Evolutionary conservation across 2,797 vertebrate genomes (phyloP), one percentile per base, ranked within the genome.

Genomic region (Sardinella longiceps): DNA sequence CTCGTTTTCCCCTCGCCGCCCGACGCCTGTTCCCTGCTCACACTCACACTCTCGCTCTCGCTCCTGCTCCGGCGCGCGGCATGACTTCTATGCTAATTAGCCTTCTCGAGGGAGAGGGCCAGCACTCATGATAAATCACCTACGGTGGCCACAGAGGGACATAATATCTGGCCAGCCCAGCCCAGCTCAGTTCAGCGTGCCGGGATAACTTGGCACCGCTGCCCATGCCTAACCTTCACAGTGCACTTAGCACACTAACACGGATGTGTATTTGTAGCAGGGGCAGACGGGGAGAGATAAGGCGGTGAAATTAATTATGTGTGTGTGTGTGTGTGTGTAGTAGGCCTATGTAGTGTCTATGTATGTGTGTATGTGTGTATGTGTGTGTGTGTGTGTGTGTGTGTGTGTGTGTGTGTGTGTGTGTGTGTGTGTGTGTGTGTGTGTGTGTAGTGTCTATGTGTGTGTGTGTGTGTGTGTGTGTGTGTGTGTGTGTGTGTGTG

Each of bases 111-210:
- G 28, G 60, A 60, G 25, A 66, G 63, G 30, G 25, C 25, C 60
- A 63, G 60, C 1, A 12, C 60, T 25, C n/a, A 25, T 63, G 60
- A 63, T 63, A 25, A 63, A 63, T 66, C 28, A 66, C 63, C 63
- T 66, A 63, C 10, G 60, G 60, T 63, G 63, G 28, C 63, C 63
- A 66, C 63, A 33, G 63, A 66, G 63, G 63, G 63, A 33, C 63
- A 66, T 5, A 15, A 33, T 66, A 3, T 66, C 28, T 33, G 11
- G 63, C 30, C 63, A 28, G 10, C 10, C 0, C 25, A 12, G 20
- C n/a, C 5, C 56, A n/a, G n/a, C n/a, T n/a, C n/a, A n/a, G n/a
- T n/a, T n/a, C n/a, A n/a, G 46, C 46, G 7, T 48, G 46, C 11
- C 11, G 0, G 46, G 7, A 48, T 48, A 48, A 48, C 63, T 66